Conservation (phyloP, 2,797 vertebrate genomes). For the Oreochromis mossambicus region DNA sequence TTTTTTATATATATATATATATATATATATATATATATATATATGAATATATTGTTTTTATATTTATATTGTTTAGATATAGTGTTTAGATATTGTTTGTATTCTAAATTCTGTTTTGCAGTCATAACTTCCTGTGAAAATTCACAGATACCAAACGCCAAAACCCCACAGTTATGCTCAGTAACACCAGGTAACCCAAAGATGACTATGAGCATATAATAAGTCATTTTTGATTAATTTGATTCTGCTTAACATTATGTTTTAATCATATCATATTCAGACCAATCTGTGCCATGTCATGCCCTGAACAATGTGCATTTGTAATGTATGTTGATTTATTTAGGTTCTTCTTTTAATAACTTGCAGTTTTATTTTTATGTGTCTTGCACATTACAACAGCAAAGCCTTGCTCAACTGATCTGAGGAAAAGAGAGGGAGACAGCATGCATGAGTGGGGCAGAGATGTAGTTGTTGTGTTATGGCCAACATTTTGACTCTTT, state of each 20-base stretch:
- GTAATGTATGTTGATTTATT: neutral
- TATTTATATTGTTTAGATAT: no score
- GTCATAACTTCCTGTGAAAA: neutral
- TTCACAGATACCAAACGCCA: neutral
- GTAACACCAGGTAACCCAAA: neutral
- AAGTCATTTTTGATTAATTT: neutral
- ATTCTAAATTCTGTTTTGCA: neutral
- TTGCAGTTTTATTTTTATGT: neutral
- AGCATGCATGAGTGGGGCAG: neutral
- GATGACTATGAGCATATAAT: neutral
- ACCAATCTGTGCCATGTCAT: neutral
- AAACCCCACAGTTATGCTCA: neutral
- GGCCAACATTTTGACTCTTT: slow-evolving; percentile 29
- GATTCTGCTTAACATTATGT: neutral
- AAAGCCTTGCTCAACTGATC: neutral
- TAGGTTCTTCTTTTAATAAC: neutral
- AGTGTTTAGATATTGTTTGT: neutral
- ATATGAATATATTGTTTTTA: no score
- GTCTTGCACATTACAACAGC: neutral
- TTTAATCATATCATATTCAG: neutral
- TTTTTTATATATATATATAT: neutral
- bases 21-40: neutral
- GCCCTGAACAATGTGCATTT: neutral
- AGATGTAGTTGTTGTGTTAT: neutral
- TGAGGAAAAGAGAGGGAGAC: neutral